Evolutionary conservation across 2,113 vertebrate genomes (phyloP).

Genomic region (Sardina pilchardus): DNA sequence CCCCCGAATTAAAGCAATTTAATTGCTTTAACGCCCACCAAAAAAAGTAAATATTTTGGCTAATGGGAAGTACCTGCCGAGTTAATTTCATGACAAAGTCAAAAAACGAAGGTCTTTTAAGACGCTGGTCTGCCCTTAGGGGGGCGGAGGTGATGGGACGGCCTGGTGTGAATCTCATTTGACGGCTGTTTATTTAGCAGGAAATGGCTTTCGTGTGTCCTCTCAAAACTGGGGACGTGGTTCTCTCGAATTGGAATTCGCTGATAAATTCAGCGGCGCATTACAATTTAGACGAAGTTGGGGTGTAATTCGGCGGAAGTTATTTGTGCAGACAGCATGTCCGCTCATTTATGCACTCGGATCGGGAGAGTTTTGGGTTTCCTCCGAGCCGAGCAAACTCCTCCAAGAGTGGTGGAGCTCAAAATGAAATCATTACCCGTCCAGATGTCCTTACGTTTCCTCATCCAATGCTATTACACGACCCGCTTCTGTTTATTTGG

Average conservation of each 20-base stretch:
- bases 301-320: neutral
- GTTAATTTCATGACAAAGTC: slow-evolving; percentile 2
- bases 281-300: neutral
- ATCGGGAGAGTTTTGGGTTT: neutral
- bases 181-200: neutral
- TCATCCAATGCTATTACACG: too few species aligned
- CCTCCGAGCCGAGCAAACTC: neutral
- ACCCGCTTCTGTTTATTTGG: neutral
- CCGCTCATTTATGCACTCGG: neutral
- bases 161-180: slow-evolving; percentile 12
- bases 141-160: neutral
- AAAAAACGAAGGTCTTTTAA: neutral
- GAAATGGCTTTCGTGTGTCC: neutral
- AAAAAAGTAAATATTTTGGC: slow-evolving; percentile 24
- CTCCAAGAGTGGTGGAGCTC: too few species aligned
- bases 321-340: neutral
- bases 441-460: too few species aligned
- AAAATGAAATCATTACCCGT: too few species aligned
- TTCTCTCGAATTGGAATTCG: neutral
- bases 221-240: neutral
- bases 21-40: neutral
- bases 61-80: slow-evolving; percentile 26
- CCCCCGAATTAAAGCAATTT: neutral
- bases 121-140: neutral
- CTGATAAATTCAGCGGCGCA: neutral